Conservation (phyloP, 2,113 vertebrate genomes). For the Anthoscopus minutus region DNA sequence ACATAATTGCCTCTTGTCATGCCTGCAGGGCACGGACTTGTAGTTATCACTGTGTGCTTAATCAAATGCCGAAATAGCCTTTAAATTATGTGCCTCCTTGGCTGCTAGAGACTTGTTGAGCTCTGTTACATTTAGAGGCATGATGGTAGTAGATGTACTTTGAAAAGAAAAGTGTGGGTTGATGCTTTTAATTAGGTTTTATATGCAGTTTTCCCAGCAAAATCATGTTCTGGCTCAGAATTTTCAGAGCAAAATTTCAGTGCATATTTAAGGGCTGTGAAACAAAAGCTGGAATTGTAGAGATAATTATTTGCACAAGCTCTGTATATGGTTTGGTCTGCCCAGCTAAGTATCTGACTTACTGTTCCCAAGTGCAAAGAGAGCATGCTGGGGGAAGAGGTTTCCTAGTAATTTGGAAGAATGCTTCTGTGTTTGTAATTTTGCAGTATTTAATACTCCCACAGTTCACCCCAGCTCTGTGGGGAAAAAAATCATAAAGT, state of each 20-base stretch:
- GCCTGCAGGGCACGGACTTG: constrained; percentile 39
- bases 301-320: constrained; percentile 22
- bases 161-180: constrained; percentile 48
- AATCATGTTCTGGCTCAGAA: constrained; percentile 25
- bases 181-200: constrained; percentile 48
- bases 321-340: not conserved
- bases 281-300: constrained; percentile 15
- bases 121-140: constrained; percentile 22
- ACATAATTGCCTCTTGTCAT: constrained; percentile 50
- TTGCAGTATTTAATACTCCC: not conserved
- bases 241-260: constrained; percentile 17
- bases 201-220: constrained; percentile 36
- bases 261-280: not conserved
- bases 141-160: constrained; percentile 40
- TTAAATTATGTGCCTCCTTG: constrained; percentile 38
- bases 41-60: constrained; percentile 47
- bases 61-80: constrained; percentile 51
- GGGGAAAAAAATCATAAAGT: not conserved
- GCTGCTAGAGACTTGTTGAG: constrained; percentile 40
- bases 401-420: not conserved
- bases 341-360: not conserved
- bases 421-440: not conserved
- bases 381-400: not conserved
- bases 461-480: not conserved
- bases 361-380: not conserved